Evolutionary conservation across 2,888 invertebrate species (phyloP), one percentile per base, ranked within the genome.

Genomic region (Osmoderma eremita): DNA sequence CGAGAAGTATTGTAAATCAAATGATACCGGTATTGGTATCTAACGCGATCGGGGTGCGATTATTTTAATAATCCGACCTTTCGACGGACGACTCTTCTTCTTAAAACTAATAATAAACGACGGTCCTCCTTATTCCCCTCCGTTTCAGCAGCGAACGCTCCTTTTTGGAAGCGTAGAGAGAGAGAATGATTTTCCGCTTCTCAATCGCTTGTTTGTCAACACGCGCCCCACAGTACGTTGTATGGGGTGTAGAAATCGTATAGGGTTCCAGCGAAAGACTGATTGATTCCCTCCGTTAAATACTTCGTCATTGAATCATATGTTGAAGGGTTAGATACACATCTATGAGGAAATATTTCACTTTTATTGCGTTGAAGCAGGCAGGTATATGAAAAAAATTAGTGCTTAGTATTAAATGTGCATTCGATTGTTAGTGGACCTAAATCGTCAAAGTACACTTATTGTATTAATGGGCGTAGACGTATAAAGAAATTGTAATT

Each of bases 141-240:
- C 45, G 58, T 17, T 45, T 30, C n/a, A 36, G 30, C 71, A 67
- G 38, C 36, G 69, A 64, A 67, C 68, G 63, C 67, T 70, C 69
- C 65, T 70, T 72, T 69, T 68, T 67, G 69, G 70, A 66, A 73
- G 75, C 71, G 69, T 67, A 69, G 76, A 75, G 73, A n/a, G n/a
- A 48, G 48, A 36, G 58, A 61, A 45, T 75, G 77, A 78, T 78
- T 78, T 78, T 78, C 77, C 76, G 78, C 77, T 75, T 77, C 73
- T 78, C 77, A 75, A 76, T 77, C 77, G 76, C 77, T 78, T 78
- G 78, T 78, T 78, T 78, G 78, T 78, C 78, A 78, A 77, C 78
- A 72, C 71, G 71, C 74, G 69, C 73, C 71, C 73, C 72, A 74
- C 72, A 71, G 76, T 75, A 75, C 76, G 72, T 73, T 72, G 69